Evolutionary conservation across 2,113 vertebrate species (phyloP).

Genomic region (Strigops habroptila): DNA sequence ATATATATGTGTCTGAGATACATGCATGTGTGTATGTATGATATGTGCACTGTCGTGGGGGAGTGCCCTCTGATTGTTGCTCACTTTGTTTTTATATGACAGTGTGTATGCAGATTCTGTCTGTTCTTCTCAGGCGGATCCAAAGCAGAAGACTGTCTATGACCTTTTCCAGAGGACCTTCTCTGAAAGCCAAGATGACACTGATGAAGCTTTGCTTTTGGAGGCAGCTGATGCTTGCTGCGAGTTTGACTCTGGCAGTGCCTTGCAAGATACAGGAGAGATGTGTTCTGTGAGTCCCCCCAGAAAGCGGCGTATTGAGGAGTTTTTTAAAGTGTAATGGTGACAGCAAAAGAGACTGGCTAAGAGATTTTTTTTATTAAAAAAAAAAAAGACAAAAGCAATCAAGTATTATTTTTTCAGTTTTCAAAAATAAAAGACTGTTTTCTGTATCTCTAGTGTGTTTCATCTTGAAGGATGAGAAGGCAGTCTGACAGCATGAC

Average conservation of each 20-base stretch:
- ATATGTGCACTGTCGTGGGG: not conserved
- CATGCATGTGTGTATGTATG: not conserved
- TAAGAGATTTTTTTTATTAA: not conserved
- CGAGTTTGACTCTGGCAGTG: constrained; percentile 29
- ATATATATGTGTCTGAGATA: not conserved
- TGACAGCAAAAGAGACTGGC: not conserved
- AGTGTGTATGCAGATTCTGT: not conserved
- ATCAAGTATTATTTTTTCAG: not conserved
- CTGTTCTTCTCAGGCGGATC: constrained; percentile 65
- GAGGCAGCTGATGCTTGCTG: constrained; percentile 77
- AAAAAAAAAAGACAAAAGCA: not conserved
- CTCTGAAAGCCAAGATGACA: constrained; percentile 57
- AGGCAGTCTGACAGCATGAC: not conserved
- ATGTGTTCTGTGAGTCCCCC: constrained; percentile 19
- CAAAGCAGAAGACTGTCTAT: constrained; percentile 80
- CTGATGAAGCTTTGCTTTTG: constrained; percentile 73
- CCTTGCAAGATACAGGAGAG: not conserved
- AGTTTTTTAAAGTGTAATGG: not conserved
- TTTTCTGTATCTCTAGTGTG: not conserved
- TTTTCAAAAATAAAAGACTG: constrained; percentile 28
- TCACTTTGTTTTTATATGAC: not conserved
- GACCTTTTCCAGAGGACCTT: constrained; percentile 89
- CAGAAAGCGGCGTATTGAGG: constrained; percentile 68
- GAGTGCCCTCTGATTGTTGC: not conserved
- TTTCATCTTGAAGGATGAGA: not conserved